Evolutionary conservation across 2,797 vertebrate genomes (phyloP), one percentile per base, ranked within the genome.

Genomic region (Microhierax caerulescens): DNA sequence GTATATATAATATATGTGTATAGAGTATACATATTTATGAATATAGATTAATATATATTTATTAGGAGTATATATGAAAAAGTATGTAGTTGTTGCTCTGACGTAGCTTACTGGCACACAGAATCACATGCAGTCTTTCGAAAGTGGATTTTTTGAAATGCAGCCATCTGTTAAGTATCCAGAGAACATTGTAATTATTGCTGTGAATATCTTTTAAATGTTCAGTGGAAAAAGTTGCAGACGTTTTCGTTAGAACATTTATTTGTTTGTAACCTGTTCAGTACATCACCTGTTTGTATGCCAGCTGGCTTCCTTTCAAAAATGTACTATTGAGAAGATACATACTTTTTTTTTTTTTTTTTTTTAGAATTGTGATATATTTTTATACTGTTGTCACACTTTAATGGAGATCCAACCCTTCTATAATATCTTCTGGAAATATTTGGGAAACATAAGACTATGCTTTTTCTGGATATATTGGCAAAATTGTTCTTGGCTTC

Each of bases 251-350:
- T 87, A 69, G 81, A 92, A 78, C 37, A 30, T 63, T 78, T 83
- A 83, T 87, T 91, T 95, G 81, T 92, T 94, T 95, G 57, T 96
- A 91, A 94, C 96, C 84, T 96, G 60, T 90, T 94, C 92, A 77
- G 6, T 92, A 43, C 24, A 83, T 89, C 72, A 74, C 37, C 51
- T 91, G 3, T 83, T 54, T 85, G 34, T 68, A 47, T 87, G 86
- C 96, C 89, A 94, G 54, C 72, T 95, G 93, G 83, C 47, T 89
- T 74, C 27, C 63, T 81, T 95, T 93, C 91, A 85, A 37, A 79
- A 85, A 61, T 30, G 28, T 51, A 48, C 59, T 85, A 12, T 61
- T 48, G 41, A 83, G 56, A 70, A 83, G 32, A 50, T 53, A 13
- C 2, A 25, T 61, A 5, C 41, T 4, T 43, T 7, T 8, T 15